A percentile compares a stretch with the other conserved stretches of the same genome.
These are phyloP conservation scores for Eretmocerus hayati DNA, from an alignment of 2,888 invertebrate genomes.

Conservation along the genomic window DNA sequence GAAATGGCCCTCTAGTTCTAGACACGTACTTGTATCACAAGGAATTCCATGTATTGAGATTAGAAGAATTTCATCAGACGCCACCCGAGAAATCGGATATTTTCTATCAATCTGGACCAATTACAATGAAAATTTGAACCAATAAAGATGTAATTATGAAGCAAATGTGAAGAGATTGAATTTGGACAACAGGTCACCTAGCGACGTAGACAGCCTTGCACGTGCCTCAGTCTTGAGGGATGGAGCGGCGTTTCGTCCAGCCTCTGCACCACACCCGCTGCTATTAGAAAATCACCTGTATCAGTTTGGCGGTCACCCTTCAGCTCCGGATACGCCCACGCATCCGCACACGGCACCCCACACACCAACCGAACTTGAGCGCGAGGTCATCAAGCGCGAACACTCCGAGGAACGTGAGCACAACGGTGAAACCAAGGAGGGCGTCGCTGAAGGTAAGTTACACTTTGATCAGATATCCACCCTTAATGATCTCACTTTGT, in stretches of 20 bases:
- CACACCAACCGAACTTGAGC: constrained; percentile 43
- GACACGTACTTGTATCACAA: no score
- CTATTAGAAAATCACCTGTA: constrained; percentile 49
- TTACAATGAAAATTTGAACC: no score
- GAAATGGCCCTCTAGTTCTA: no score
- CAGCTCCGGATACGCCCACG: constrained; percentile 26
- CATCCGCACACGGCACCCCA: constrained; percentile 39
- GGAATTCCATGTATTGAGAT: no score
- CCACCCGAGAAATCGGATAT: no score
- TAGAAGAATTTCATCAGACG: no score
- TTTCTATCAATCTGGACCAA: no score
- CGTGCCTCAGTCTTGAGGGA: constrained; percentile 64
- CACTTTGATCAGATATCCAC: no score
- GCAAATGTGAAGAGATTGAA: no score
- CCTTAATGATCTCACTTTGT: no score
- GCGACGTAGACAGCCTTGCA: constrained; percentile 41
- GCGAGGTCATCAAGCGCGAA: constrained; percentile 40
- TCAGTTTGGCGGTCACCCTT: constrained; percentile 34
- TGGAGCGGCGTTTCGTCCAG: constrained; percentile 51
- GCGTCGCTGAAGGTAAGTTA: constrained; percentile 41
- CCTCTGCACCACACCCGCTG: constrained; percentile 53
- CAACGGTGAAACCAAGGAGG: constrained; percentile 41
- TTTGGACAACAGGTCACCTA: constrained; percentile 22
- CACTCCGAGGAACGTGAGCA: constrained; percentile 41
- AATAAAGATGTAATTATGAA: no score